Evolutionary conservation across 2,113 vertebrate species (phyloP), one percentile per base, ranked within the genome.

Genomic region (Potamarius usumacintae): DNA sequence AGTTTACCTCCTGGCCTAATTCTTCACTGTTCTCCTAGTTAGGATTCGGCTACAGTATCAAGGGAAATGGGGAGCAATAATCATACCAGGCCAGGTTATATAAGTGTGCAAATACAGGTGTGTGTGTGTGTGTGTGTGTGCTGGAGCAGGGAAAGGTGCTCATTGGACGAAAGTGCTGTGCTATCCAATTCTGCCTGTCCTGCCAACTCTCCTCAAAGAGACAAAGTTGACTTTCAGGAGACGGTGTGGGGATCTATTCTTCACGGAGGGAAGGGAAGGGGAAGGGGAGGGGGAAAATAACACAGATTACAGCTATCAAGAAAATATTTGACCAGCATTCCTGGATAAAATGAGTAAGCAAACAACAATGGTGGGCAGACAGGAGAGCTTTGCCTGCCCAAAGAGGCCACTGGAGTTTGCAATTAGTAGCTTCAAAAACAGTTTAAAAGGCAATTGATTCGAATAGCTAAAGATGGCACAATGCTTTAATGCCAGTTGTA

Each of bases 141-240:
- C 25, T 83, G 69, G 30, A 84, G 71, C 34, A 79, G 65, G 42
- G 5, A 74, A 80, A 65, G 57, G 87, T 69, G 65, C 85, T 87
- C 55, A 82, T 27, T 78, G 85, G 60, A 18, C 52, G 67, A 20
- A 85, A 71, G 71, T 84, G 82, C 77, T 79, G 60, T 78, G 82
- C 85, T 89, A 89, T 89, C 85, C 85, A 14, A 58, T 89, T 89
- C 82, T 50, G n/a, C 27, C 53, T n/a, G 58, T 77, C 42, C 83
- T 90, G 87, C 87, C 89, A 90, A 90, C 83, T 85, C 83, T 90
- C 62, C 71, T 82, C 57, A 62, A 87, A 62, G 62, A 87, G 60
- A 90, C 87, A 90, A 82, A 53, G 89, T 90, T 89, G 85, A 90
- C 87, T 87, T 89, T 90, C 87, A 89, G 84, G 55, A 85, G 85